Percentiles rank a stretch among this genome's conserved stretches.
phyloP scores from a whole-genome alignment of 1,140 invertebrate species.

The Drosophila elegans region DNA sequence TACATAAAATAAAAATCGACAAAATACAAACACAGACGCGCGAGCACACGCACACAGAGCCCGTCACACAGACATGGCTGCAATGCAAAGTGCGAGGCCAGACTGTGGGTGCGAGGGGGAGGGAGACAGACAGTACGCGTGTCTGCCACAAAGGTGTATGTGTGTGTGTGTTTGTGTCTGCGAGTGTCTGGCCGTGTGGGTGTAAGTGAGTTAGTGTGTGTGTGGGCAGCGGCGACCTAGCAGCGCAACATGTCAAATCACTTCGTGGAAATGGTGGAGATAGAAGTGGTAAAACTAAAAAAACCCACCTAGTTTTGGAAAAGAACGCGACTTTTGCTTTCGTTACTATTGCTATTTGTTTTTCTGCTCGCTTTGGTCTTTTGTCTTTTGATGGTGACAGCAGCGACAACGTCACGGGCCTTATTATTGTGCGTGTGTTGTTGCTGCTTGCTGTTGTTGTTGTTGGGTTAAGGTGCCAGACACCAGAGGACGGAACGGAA shows the following conservation, averaged over 20 bases:
- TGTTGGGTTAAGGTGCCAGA: slow-evolving; percentile 49
- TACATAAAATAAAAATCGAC: slow-evolving; percentile 81
- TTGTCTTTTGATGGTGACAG: slow-evolving; percentile 66
- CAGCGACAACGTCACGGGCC: slow-evolving; percentile 75
- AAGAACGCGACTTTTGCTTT: slow-evolving; percentile 56
- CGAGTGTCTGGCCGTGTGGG: slow-evolving; percentile 19
- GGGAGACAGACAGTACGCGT: slow-evolving; percentile 39
- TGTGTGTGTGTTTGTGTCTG: slow-evolving; percentile 24
- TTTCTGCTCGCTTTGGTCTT: slow-evolving; percentile 59
- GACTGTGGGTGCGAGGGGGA: slow-evolving; percentile 30
- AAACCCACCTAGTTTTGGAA: slow-evolving; percentile 64
- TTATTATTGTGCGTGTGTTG: slow-evolving; percentile 72
- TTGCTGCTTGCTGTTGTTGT: slow-evolving; percentile 15
- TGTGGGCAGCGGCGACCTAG: slow-evolving; percentile 50
- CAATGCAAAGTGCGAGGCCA: slow-evolving; percentile 73
- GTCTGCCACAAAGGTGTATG: slow-evolving; percentile 51
- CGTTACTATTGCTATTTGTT: slow-evolving; percentile 35
- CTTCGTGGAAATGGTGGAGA: slow-evolving; percentile 40
- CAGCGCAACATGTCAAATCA: slow-evolving; percentile 62
- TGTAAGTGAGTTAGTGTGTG: slow-evolving; percentile 21
- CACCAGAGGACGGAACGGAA: slow-evolving; percentile 49
- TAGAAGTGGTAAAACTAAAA: slow-evolving; percentile 10
- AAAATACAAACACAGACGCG: slow-evolving; percentile 57
- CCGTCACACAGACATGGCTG: slow-evolving; percentile 41
- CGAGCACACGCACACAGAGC: slow-evolving; percentile 8